Conservation (phyloP, 1,140 invertebrate species). For the Centruroides vittatus region DNA sequence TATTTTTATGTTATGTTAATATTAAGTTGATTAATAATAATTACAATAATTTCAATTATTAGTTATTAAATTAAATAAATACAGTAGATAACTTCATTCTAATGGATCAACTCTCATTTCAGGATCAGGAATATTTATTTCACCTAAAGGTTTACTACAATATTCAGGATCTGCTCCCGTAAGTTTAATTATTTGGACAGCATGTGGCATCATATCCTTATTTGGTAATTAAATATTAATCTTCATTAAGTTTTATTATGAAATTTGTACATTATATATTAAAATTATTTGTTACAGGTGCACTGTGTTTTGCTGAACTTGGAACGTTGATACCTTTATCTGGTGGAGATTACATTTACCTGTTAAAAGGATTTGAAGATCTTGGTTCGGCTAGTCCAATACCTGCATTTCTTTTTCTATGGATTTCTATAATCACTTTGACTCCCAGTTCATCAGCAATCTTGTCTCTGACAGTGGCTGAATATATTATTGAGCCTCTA, state of each 20-base stretch:
- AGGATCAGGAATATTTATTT: conserved; percentile 84
- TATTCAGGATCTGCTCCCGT: conserved; percentile 69
- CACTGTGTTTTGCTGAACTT: conserved; percentile 68
- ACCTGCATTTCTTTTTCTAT: conserved; percentile 60
- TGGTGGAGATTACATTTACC: conserved; percentile 65
- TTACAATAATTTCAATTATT: too few relatives aligned
- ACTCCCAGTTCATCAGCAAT: conserved; percentile 54
- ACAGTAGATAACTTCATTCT: too few relatives aligned
- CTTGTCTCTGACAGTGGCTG: conserved; percentile 47
- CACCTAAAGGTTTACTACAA: conserved; percentile 60
- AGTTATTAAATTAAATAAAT: too few relatives aligned
- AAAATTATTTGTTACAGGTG: conserved; percentile 21
- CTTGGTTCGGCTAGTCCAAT: conserved; percentile 44
- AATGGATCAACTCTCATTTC: conserved; percentile 12
- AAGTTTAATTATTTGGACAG: conserved; percentile 63
- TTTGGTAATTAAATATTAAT: background rate
- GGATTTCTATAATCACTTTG: conserved; percentile 61
- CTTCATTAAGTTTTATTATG: too few relatives aligned
- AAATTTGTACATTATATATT: too few relatives aligned
- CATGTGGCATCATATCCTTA: conserved; percentile 58
- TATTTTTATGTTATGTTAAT: too few relatives aligned
- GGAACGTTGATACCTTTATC: conserved; percentile 47
- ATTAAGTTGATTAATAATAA: too few relatives aligned
- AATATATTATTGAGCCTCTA: conserved; percentile 60
- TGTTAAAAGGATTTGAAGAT: conserved; percentile 24